Evolutionary conservation across 2,797 vertebrate genomes (phyloP).

Genomic region (Kryptolebias ocellatus): DNA sequence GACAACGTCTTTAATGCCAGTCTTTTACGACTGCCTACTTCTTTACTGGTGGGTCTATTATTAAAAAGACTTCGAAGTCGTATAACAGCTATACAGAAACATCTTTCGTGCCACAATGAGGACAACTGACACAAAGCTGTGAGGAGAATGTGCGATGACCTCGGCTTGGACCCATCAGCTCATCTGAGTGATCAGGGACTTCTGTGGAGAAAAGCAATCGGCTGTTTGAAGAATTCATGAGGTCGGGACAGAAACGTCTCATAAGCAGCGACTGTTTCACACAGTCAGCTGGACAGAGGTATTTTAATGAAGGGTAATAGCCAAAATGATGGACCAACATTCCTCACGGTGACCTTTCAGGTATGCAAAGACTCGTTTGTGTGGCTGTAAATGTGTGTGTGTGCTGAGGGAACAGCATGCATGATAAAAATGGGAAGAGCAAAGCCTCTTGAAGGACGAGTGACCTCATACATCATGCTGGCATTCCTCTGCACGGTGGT

Average conservation of each 20-base stretch:
- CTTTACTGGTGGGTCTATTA: too few relatives aligned
- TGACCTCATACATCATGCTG: constrained; percentile 76
- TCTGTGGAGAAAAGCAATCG: constrained; percentile 30
- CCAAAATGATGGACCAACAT: constrained; percentile 62
- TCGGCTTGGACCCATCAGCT: constrained; percentile 34
- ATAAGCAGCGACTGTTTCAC: constrained; percentile 51
- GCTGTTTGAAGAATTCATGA: constrained; percentile 64
- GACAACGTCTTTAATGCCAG: too few relatives aligned
- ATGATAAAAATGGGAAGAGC: constrained; percentile 58
- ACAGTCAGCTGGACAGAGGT: constrained; percentile 48
- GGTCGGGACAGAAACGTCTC: constrained; percentile 44
- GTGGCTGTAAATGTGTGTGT: constrained; percentile 24
- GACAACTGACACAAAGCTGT: constrained; percentile 36
- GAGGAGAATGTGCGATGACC: constrained; percentile 54
- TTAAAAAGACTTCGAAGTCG: too few relatives aligned
- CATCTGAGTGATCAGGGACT: constrained; percentile 42
- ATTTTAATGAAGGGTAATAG: constrained; percentile 71
- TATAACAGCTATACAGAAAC: background rate
- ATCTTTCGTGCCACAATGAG: constrained; percentile 1
- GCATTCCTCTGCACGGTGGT: constrained; percentile 50
- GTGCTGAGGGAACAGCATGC: constrained; percentile 32
- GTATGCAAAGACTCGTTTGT: constrained; percentile 26
- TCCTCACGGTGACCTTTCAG: constrained; percentile 73
- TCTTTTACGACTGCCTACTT: too few relatives aligned
- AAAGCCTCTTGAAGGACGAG: constrained; percentile 73